Conservation (phyloP, 2,113 vertebrate species). For the Pelecanoides urinatrix region DNA sequence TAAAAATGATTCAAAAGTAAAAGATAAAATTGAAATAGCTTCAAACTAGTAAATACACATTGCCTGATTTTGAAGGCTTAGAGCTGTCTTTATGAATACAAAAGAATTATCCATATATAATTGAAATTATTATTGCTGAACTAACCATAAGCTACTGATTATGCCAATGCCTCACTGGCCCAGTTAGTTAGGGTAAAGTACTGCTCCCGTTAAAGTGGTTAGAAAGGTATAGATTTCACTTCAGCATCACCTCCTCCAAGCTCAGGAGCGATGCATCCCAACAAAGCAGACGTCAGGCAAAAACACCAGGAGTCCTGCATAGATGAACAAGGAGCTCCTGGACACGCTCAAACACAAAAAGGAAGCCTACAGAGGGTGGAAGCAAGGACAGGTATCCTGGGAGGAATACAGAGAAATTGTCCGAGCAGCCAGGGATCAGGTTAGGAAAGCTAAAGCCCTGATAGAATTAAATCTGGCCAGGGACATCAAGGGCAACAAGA, state of each 20-base stretch:
- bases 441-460: no score
- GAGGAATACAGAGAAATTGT: no score
- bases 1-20: neutral
- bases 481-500: no score
- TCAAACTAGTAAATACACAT: slow-evolving; percentile 16
- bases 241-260: neutral
- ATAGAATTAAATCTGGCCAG: no score
- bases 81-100: neutral
- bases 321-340: no score
- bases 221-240: neutral
- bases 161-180: neutral
- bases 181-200: neutral
- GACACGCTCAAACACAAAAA: no score
- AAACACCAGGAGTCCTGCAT: no score
- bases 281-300: no score
- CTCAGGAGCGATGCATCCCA: no score
- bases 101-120: neutral
- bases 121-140: slow-evolving; percentile 2
- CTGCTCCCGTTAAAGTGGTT: neutral
- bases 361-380: no score
- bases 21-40: slow-evolving; percentile 10
- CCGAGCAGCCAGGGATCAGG: no score
- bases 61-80: slow-evolving; percentile 7
- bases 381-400: no score
- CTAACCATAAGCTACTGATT: neutral